Conservation (phyloP, 2,113 vertebrate genomes). For the Stictonetta naevosa region DNA sequence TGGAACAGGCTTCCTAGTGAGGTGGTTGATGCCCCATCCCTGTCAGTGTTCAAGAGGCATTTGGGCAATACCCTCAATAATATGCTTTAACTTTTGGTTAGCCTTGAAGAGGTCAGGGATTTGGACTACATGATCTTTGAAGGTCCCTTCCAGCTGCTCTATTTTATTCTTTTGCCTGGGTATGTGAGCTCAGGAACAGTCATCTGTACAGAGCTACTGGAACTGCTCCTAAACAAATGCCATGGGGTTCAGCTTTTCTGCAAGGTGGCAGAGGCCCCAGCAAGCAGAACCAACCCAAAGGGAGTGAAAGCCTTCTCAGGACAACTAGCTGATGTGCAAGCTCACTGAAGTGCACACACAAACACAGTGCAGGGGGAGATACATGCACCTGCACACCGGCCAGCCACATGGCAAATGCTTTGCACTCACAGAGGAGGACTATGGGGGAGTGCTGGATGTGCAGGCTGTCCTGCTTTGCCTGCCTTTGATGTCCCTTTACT, state of each 20-base stretch:
- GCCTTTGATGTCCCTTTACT: neutral
- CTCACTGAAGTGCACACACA: no score
- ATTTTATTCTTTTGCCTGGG: no score
- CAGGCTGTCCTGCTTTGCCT: neutral
- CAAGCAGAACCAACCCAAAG: neutral
- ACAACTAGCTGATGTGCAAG: neutral
- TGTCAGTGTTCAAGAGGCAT: no score
- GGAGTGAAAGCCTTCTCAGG: neutral
- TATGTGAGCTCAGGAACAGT: neutral
- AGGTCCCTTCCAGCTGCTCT: no score
- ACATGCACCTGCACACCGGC: accelerated
- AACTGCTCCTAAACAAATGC: neutral
- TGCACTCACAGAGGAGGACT: neutral
- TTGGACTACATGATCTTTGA: no score
- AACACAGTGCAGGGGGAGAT: neutral
- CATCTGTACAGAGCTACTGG: neutral
- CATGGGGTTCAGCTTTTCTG: neutral
- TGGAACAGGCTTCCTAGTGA: no score
- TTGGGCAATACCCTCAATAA: no score
- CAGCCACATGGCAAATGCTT: neutral
- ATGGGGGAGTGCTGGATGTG: neutral
- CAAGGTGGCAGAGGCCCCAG: neutral
- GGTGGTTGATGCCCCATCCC: no score
- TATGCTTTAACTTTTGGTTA: no score
- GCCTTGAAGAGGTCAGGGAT: no score